These are phyloP conservation scores for Drosophila kohkoa DNA, from an alignment of 1,140 invertebrate species.

Conservation along the genomic window DNA sequence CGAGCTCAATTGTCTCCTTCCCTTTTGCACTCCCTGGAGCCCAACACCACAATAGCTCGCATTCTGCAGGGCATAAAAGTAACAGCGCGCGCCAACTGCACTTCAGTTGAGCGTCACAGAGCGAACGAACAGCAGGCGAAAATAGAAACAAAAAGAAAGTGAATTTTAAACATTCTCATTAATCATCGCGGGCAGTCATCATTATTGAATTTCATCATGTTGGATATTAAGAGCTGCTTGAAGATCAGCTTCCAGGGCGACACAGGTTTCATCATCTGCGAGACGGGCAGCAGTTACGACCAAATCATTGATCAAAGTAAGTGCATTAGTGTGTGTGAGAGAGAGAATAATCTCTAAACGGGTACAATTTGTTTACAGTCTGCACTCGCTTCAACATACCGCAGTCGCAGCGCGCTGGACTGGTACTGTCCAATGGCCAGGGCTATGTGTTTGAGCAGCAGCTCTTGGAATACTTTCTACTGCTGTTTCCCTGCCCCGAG, in stretches of 20 bases:
- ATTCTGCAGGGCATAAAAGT: constrained; percentile 29
- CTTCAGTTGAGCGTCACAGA: constrained; percentile 28
- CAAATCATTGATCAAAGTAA: constrained; percentile 64
- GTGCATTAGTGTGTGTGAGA: neutral
- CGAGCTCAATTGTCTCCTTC: neutral
- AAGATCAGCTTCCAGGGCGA: constrained; percentile 69
- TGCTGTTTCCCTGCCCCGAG: constrained; percentile 72
- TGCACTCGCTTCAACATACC: constrained; percentile 58
- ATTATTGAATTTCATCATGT: constrained; percentile 39
- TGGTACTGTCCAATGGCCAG: constrained; percentile 68
- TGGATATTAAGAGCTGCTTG: constrained; percentile 44
- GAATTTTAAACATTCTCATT: constrained; percentile 1
- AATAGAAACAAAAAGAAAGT: neutral
- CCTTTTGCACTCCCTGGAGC: neutral
- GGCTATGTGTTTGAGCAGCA: constrained; percentile 70
- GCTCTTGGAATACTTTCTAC: constrained; percentile 73
- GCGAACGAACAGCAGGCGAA: neutral
- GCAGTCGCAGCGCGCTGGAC: constrained; percentile 37
- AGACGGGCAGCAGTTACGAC: constrained; percentile 54
- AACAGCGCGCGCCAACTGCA: constrained; percentile 36
- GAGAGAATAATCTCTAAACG: neutral
- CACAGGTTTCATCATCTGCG: constrained; percentile 49
- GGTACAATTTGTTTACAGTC: neutral
- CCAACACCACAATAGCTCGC: too few relatives aligned
- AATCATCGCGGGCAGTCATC: neutral